Conservation (phyloP, 2,113 vertebrate species). For the Chloropsis cyanopogon region DNA sequence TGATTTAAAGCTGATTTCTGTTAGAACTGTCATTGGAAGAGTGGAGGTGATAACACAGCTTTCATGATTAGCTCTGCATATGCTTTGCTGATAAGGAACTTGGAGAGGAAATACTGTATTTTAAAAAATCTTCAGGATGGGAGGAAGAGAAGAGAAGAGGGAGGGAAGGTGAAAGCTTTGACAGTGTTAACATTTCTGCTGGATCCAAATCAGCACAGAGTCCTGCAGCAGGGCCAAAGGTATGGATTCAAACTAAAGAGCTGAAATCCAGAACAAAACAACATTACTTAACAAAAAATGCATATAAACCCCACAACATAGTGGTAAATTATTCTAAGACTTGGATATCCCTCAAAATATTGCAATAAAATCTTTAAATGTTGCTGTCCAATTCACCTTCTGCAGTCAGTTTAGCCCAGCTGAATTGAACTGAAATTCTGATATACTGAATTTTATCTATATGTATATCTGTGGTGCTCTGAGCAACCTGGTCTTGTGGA, state of each 20-base stretch:
- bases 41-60: not conserved
- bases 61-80: not conserved
- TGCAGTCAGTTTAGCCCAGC: not conserved
- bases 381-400: not conserved
- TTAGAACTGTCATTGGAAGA: not conserved
- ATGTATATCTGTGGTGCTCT: not conserved
- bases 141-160: not conserved
- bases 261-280: not conserved
- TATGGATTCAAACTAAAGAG: fast-evolving
- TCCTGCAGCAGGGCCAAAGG: not conserved
- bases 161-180: not conserved
- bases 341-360: not conserved
- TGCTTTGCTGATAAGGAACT: not conserved
- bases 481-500: not conserved
- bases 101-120: not conserved
- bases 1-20: conserved; percentile 46
- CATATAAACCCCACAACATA: fast-evolving
- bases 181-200: not conserved
- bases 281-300: not conserved
- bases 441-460: not conserved
- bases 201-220: not conserved
- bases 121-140: not conserved
- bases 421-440: not conserved
- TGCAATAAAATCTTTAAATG: not conserved
- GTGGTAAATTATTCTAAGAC: not conserved